A percentile compares a stretch with the other conserved stretches of the same genome.
Conservation (phyloP, 2,888 invertebrate species). For the Dasypogon diadema region DNA sequence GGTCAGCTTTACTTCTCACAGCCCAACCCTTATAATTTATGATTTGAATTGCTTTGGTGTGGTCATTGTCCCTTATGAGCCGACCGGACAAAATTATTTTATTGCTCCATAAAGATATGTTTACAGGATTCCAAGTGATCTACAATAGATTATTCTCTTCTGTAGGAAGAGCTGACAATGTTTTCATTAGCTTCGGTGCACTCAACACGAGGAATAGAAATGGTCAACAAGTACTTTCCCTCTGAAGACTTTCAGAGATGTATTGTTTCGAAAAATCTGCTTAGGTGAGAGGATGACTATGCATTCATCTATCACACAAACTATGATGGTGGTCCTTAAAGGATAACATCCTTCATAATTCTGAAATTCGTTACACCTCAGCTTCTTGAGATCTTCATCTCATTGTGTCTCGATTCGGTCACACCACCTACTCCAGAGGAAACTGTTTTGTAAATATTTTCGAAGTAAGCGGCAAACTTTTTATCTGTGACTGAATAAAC, state of each 20-base stretch:
- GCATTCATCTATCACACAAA: too few species aligned
- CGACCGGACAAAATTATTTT: too few species aligned
- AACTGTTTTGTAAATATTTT: slow-evolving; percentile 40
- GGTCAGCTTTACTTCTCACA: slow-evolving; percentile 11
- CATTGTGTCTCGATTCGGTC: slow-evolving; percentile 1
- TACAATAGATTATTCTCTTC: too few species aligned
- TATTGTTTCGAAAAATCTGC: too few species aligned
- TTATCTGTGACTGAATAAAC: not conserved
- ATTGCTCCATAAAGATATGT: not conserved
- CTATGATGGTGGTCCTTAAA: slow-evolving; percentile 19
- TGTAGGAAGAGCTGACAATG: too few species aligned
- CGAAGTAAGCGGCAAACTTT: slow-evolving; percentile 27
- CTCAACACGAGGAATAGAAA: too few species aligned
- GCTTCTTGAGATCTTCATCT: slow-evolving; percentile 14
- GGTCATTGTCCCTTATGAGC: slow-evolving; percentile 1
- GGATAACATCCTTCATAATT: not conserved
- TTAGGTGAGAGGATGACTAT: too few species aligned
- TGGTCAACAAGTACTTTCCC: too few species aligned
- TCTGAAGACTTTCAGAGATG: too few species aligned
- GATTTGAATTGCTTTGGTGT: not conserved
- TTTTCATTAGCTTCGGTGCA: too few species aligned
- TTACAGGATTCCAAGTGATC: too few species aligned
- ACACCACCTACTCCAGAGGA: slow-evolving; percentile 23
- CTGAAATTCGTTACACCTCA: slow-evolving; percentile 15
- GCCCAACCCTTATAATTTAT: slow-evolving; percentile 16